Evolutionary conservation across 2,113 vertebrate species (phyloP).

Genomic region (Sarotherodon lohbergeri): DNA sequence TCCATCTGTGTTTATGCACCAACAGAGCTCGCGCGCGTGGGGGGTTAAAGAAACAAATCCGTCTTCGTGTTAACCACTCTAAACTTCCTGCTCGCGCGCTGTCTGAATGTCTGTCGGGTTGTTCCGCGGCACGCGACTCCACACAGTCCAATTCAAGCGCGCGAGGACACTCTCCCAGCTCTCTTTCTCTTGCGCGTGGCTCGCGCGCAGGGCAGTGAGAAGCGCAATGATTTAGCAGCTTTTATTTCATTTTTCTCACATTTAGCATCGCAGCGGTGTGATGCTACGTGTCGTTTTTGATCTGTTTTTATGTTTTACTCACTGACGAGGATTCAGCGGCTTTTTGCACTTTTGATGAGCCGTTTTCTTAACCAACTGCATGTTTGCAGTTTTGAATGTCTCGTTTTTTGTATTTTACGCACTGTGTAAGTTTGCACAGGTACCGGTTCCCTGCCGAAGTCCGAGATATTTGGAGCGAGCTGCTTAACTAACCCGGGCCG

Average conservation of each 20-base stretch:
- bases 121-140: background rate
- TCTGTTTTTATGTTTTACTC: background rate
- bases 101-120: background rate
- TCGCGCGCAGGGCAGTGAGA: background rate
- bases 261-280: background rate
- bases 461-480: background rate
- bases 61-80: background rate
- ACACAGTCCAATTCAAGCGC: background rate
- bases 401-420: fast-evolving
- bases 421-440: background rate
- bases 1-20: background rate
- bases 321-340: background rate
- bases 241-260: background rate
- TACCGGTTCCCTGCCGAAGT: fast-evolving
- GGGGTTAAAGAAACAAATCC: background rate
- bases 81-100: background rate
- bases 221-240: background rate
- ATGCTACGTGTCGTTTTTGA: background rate
- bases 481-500: background rate
- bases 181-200: background rate
- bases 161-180: background rate
- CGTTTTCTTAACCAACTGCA: background rate
- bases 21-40: background rate
- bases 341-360: background rate
- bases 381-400: background rate